Evolutionary conservation across 2,797 vertebrate genomes (phyloP).

Genomic region (Sylvia borin): DNA sequence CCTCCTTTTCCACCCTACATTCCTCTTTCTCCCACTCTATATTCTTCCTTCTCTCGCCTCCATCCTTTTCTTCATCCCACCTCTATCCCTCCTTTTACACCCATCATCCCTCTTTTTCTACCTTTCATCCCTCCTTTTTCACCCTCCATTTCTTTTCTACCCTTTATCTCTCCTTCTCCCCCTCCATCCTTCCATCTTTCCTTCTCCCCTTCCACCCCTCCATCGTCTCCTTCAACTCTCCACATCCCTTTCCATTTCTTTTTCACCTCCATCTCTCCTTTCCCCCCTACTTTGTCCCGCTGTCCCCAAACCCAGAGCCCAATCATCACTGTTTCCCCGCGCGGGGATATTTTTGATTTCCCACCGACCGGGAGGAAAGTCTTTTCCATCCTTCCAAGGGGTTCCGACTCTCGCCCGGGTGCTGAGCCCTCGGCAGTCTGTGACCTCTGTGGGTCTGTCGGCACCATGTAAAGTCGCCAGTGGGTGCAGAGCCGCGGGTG

Average conservation of each 20-base stretch:
- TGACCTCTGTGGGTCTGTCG: neutral
- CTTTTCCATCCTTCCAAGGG: neutral
- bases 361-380: neutral
- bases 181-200: neutral
- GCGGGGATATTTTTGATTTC: neutral
- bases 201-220: neutral
- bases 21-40: neutral
- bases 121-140: neutral
- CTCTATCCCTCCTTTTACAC: neutral
- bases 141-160: neutral
- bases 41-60: neutral
- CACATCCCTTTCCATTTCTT: neutral
- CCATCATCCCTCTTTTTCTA: neutral
- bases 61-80: neutral
- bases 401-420: accelerated
- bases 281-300: neutral
- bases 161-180: neutral
- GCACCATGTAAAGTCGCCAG: neutral
- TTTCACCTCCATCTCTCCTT: neutral
- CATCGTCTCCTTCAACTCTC: neutral
- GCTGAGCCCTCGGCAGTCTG: neutral
- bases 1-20: neutral
- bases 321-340: neutral
- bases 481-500: neutral
- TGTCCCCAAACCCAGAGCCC: neutral